Evolutionary conservation across 2,797 vertebrate species (phyloP), one percentile per base, ranked within the genome.

Genomic region (Denticeps clupeoides): DNA sequence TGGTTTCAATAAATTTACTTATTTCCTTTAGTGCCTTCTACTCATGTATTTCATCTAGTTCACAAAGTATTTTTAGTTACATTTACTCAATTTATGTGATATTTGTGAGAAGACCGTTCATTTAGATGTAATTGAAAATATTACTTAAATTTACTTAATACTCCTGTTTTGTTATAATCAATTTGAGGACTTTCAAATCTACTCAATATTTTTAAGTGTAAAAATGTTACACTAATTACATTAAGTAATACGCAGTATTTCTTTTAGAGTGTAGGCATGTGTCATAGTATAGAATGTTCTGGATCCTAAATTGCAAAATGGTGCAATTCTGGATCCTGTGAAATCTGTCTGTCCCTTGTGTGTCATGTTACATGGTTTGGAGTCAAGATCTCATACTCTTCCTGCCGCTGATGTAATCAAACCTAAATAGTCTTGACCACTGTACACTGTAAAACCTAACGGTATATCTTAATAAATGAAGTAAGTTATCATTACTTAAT

Each of bases 191-290:
- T 31, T 31, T 46, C 3, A 26, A 28, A 46, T 31, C 5, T 27
- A 46, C 25, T 46, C 26, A 31, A 46, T 46, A 46, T 45, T 46
- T 46, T 46, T 2, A 26, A 46, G 44, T 46, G 44, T 41, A 2
- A 46, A 28, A 46, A 31, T 26, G 23, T 43, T 43, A 9, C 41
- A 43, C 1, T 2, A 43, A 22, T 23, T 9, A 27, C 1, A 44
- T 25, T 2, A 27, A 44, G 42, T 44, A 44, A 4, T 25, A 12
- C 16, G 13, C n/a, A 11, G 42, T 26, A 25, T 25, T 25, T 1
- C 2, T 44, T 44, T 44, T 44, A 27, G 2, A 44, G 42, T 44
- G 4, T 45, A n/a, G n/a, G n/a, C n/a, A n/a, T n/a, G n/a, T n/a
- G n/a, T n/a, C n/a, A n/a, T n/a, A n/a, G n/a, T n/a, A n/a, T n/a